Conservation (phyloP, 2,888 invertebrate species). For the Alsophila aescularia region DNA sequence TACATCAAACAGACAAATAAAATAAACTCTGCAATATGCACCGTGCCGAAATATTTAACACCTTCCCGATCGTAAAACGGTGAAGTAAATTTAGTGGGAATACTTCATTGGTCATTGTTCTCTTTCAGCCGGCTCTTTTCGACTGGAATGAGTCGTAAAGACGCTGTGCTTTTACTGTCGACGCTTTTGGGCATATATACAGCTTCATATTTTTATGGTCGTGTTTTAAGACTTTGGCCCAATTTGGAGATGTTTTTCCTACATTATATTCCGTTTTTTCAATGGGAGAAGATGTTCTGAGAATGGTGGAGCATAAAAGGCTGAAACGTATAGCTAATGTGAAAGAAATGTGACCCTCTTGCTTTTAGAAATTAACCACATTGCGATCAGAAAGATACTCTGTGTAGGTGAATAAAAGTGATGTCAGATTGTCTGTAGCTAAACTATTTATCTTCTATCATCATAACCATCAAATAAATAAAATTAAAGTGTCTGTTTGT, state of each 20-base stretch:
- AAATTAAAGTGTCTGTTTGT: too few relatives aligned
- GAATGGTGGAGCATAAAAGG: too few relatives aligned
- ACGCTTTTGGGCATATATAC: conserved; percentile 2
- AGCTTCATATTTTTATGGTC: conserved; percentile 4
- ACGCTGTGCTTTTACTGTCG: conserved; percentile 9
- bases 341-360: too few relatives aligned
- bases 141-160: conserved; percentile 13
- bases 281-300: too few relatives aligned
- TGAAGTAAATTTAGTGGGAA: not conserved
- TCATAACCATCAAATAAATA: too few relatives aligned
- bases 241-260: not conserved
- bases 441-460: too few relatives aligned
- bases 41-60: conserved; percentile 16
- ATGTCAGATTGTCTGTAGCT: too few relatives aligned
- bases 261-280: not conserved
- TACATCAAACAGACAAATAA: not conserved
- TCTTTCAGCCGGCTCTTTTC: conserved; percentile 3
- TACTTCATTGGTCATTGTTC: conserved; percentile 13
- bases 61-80: conserved; percentile 5
- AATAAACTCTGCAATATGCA: not conserved
- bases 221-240: not conserved
- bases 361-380: too few relatives aligned
- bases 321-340: too few relatives aligned
- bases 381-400: too few relatives aligned
- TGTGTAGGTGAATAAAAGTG: too few relatives aligned